A percentile compares a stretch with the other conserved stretches of the same genome.
Conservation (phyloP, 2,888 invertebrate genomes). For the Tanytarsus gracilentus region DNA sequence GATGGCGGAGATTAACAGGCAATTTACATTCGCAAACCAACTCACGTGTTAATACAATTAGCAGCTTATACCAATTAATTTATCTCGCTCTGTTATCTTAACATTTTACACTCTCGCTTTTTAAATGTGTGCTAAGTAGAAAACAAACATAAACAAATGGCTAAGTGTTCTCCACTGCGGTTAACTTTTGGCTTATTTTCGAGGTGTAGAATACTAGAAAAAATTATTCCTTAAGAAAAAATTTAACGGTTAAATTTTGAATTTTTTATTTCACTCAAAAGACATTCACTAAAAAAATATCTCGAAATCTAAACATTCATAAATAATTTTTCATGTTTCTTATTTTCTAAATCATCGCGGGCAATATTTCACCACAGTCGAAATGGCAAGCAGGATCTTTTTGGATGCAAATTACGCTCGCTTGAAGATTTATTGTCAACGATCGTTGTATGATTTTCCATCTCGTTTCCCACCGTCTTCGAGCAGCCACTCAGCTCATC, state of each 20-base stretch:
- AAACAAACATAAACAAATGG: not conserved
- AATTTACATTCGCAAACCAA: not conserved
- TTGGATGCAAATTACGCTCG: not conserved
- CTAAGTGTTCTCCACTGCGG: not conserved
- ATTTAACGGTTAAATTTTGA: too few relatives aligned
- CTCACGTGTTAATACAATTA: not conserved
- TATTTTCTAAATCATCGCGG: not conserved
- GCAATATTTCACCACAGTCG: conserved; percentile 14
- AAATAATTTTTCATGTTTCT: not conserved
- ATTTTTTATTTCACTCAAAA: too few relatives aligned
- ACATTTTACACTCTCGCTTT: not conserved
- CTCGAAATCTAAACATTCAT: not conserved
- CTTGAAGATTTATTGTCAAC: not conserved
- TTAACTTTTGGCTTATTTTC: too few relatives aligned
- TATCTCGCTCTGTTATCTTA: not conserved
- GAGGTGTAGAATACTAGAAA: not conserved
- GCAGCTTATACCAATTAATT: not conserved
- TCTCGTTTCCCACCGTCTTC: not conserved
- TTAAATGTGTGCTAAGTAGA: not conserved
- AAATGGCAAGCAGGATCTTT: conserved; percentile 16
- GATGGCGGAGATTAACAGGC: not conserved
- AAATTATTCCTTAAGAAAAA: too few relatives aligned
- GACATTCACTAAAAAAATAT: not conserved
- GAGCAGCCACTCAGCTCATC: conserved; percentile 16
- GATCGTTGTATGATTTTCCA: too few relatives aligned